Evolutionary conservation across 2,797 vertebrate species (phyloP).

Genomic region (Novumbra hubbsi): DNA sequence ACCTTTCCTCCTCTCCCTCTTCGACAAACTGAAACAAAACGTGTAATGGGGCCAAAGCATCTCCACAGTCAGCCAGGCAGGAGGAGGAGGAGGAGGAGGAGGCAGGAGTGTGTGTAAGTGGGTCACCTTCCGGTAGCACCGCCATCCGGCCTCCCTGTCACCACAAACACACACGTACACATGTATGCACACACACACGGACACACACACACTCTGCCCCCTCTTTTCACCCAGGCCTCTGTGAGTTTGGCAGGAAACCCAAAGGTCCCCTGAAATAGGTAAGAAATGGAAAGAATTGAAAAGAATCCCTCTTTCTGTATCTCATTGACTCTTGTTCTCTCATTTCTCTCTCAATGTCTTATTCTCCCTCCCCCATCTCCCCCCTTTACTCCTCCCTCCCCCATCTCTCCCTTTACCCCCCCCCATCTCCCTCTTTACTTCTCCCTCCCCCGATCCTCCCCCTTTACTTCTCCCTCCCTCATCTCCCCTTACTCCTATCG

Average conservation of each 20-base stretch:
- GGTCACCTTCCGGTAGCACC: slow-evolving; percentile 72
- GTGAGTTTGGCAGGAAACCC: slow-evolving; percentile 46
- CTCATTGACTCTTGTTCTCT: not conserved
- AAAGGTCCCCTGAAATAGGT: slow-evolving; percentile 35
- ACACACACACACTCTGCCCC: slow-evolving; percentile 25
- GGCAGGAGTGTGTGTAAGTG: slow-evolving; percentile 63
- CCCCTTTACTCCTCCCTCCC: not conserved
- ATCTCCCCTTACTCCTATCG: no score
- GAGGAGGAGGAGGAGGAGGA: not conserved
- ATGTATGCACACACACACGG: slow-evolving; percentile 19
- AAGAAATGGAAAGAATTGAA: slow-evolving; percentile 1
- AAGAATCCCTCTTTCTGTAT: not conserved
- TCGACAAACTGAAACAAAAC: slow-evolving; percentile 55
- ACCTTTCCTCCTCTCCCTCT: slow-evolving; percentile 17
- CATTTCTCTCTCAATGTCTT: not conserved
- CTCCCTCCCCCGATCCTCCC: not conserved
- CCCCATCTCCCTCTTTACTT: not conserved
- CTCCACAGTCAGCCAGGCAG: slow-evolving; percentile 44
- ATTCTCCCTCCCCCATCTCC: not conserved
- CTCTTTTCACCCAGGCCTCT: slow-evolving; percentile 21
- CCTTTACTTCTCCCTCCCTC: not conserved
- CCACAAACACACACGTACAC: slow-evolving; percentile 46
- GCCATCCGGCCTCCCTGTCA: slow-evolving; percentile 53
- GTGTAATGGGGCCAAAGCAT: slow-evolving; percentile 72
- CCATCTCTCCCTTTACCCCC: not conserved